Conservation (phyloP, 1,140 invertebrate genomes). For the Bemisia tabaci region DNA sequence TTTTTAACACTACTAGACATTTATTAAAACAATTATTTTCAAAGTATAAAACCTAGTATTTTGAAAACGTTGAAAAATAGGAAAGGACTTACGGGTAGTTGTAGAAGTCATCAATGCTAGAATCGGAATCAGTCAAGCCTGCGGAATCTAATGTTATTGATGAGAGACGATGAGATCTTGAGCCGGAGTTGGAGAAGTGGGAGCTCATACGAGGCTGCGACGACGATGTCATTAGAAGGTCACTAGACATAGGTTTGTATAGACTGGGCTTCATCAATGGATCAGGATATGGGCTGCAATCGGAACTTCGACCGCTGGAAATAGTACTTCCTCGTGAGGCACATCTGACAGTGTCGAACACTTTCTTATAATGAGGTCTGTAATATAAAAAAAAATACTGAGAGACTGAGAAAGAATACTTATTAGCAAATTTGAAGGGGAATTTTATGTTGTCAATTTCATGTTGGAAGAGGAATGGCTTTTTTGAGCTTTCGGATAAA, state of each 20-base stretch:
- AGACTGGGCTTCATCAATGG: neutral
- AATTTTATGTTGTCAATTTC: too few species aligned
- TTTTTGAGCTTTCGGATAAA: too few species aligned
- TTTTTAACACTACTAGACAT: too few species aligned
- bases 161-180: neutral
- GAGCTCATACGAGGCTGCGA: neutral
- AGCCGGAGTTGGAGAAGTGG: neutral
- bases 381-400: slow-evolving; percentile 19
- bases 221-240: neutral
- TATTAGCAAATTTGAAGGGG: too few species aligned
- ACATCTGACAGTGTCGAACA: slow-evolving; percentile 69
- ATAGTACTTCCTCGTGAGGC: slow-evolving; percentile 38
- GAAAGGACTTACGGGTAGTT: neutral
- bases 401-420: too few species aligned
- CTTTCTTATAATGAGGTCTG: slow-evolving; percentile 60
- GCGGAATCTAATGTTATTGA: neutral
- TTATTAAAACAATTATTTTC: too few species aligned
- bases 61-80: too few species aligned
- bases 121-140: neutral
- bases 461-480: too few species aligned
- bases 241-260: neutral
- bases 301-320: neutral
- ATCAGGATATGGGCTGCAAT: neutral
- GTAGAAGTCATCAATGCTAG: neutral
- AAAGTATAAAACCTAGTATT: too few species aligned